phyloP scores from a whole-genome alignment of 2,888 invertebrate genomes.

The Tetheella fluctuosa region DNA sequence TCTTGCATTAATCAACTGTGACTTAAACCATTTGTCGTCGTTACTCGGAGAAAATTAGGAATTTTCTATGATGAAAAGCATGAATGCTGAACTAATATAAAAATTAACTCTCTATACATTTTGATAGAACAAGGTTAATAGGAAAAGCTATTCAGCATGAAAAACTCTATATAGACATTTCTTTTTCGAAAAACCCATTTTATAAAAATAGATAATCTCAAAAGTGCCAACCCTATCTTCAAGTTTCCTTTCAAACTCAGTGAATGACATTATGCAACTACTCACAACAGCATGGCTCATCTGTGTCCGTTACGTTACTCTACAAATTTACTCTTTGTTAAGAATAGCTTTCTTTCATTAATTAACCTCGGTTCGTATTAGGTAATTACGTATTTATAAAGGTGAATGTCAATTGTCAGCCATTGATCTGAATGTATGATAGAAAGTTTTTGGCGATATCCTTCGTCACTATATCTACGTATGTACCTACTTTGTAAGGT shows the following conservation, averaged over 20 bases:
- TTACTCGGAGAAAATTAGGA: too few relatives aligned
- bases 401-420: not conserved
- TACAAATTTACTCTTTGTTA: not conserved
- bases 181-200: not conserved
- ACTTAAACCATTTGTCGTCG: too few relatives aligned
- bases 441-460: not conserved
- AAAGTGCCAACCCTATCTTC: not conserved
- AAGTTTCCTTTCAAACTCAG: not conserved
- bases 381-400: not conserved
- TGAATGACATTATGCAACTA: not conserved
- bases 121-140: too few relatives aligned
- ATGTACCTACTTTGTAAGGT: too few relatives aligned
- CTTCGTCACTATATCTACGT: too few relatives aligned
- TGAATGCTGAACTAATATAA: too few relatives aligned
- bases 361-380: not conserved
- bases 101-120: too few relatives aligned
- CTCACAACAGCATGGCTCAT: not conserved
- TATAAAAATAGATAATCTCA: not conserved
- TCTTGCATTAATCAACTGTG: too few relatives aligned
- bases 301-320: constrained; percentile 4
- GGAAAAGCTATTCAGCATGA: too few relatives aligned
- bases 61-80: too few relatives aligned
- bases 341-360: constrained; percentile 1
- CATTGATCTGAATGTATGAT: not conserved
- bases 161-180: too few relatives aligned